Base-by-base conservation (phyloP, 2,797 vertebrate species). In the Astyanax mexicanus region DNA sequence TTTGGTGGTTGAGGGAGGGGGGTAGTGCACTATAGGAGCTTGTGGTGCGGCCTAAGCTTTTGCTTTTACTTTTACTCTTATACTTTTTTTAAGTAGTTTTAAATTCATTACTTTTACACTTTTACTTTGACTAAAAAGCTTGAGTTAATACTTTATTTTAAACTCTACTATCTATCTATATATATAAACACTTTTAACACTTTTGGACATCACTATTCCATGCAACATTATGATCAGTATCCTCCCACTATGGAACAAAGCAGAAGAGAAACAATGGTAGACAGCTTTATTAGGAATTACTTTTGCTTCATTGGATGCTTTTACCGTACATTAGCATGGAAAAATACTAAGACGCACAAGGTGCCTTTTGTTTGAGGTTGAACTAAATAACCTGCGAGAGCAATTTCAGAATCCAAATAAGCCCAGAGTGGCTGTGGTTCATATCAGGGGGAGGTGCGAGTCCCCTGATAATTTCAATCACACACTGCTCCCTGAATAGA, bases 261-360 rank as follows among this genome's bases (percentile, higher is more conserved):
- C 21, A 52, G n/a, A 0, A 47, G 45, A 15, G 45, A 47, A 47
- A 47, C 0, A 19, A 47, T 47, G 32, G 8, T 6, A 25, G 6
- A 35, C 9, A 35, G 4, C 6, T 27, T 44, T 52, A 49, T 19
- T 47, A 37, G 12, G 61, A 60, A 61, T 54, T 10, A 68, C 60
- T 19, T 68, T 67, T 72, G 52, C 60, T 57, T 81, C 78, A 75
- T 69, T 75, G 73, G 83, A 81, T 72, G 44, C 32, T 74, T 67
- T 75, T 17, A 80, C 85, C 80, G 74, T 68, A 83, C 77, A 84
- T 90, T 89, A 86, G 72, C 61, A 70, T 74, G 87, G 84, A 83
- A 87, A 84, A 81, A 82, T 84, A 83, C 81, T 80, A 62, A 54
- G 72, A 89, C 82, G 57, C 67, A 17, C 58, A 44, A 58, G 74